Evolutionary conservation across 2,888 invertebrate genomes (phyloP).

Genomic region (Epirrhoe tristata): DNA sequence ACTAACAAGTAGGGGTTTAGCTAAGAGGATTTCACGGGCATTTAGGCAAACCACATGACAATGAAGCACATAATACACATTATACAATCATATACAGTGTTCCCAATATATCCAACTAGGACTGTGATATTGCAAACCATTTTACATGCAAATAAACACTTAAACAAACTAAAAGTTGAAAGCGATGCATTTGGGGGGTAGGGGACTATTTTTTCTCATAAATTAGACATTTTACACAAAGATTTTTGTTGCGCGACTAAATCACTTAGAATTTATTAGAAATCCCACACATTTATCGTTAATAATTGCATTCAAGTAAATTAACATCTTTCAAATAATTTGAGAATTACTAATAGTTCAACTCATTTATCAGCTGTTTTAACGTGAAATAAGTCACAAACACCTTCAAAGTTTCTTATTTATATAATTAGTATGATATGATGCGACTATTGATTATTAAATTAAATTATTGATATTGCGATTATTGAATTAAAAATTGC

Average conservation of each 20-base stretch:
- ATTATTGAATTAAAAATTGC: too few species aligned
- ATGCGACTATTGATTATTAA: too few species aligned
- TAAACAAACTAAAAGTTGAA: slow-evolving; percentile 67
- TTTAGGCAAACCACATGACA: slow-evolving; percentile 60
- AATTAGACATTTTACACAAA: slow-evolving; percentile 28
- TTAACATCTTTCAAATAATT: too few species aligned
- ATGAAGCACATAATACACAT: slow-evolving; percentile 47
- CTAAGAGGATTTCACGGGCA: slow-evolving; percentile 14
- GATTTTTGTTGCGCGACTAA: slow-evolving; percentile 24
- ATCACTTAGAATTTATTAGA: slow-evolving; percentile 1
- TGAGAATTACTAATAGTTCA: too few species aligned
- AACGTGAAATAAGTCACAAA: too few species aligned
- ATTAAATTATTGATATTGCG: too few species aligned
- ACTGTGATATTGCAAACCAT: slow-evolving; percentile 78
- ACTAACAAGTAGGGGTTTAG: background rate
- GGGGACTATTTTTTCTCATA: slow-evolving; percentile 40
- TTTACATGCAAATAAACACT: slow-evolving; percentile 82
- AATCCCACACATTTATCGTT: background rate
- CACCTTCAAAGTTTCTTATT: too few species aligned
- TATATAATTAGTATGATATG: too few species aligned
- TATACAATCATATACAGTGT: slow-evolving; percentile 37
- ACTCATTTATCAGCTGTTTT: too few species aligned
- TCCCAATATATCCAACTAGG: slow-evolving; percentile 48
- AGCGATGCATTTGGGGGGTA: slow-evolving; percentile 75
- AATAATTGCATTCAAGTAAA: too few species aligned